These are phyloP conservation scores for Scaptomyza cyrtandrae DNA, from an alignment of 2,888 invertebrate species.

Conservation along the genomic window DNA sequence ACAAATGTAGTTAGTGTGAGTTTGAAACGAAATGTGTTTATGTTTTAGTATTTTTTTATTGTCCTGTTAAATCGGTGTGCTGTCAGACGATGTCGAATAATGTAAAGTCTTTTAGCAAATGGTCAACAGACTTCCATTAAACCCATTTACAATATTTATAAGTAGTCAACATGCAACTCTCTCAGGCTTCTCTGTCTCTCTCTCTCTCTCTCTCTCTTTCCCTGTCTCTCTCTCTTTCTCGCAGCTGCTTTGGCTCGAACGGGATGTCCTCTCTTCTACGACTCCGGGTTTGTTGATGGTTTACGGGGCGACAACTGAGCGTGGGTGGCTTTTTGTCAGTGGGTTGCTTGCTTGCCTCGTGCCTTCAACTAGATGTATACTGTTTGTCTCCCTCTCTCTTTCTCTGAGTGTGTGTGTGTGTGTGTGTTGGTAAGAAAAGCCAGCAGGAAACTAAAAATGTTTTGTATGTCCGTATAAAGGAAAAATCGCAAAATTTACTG, in stretches of 20 bases:
- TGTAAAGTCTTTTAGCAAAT: constrained; percentile 32
- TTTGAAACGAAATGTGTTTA: neutral
- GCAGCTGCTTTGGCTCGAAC: constrained; percentile 13
- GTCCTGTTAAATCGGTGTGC: constrained; percentile 19
- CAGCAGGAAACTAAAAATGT: constrained; percentile 81
- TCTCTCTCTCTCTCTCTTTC: constrained; percentile 3
- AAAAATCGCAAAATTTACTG: constrained; percentile 84
- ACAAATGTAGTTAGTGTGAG: neutral
- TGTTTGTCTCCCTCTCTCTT: neutral
- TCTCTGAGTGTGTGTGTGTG: constrained; percentile 22
- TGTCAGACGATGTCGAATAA: constrained; percentile 25
- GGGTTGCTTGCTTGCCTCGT: constrained; percentile 11
- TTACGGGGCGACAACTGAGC: constrained; percentile 39
- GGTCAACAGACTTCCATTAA: constrained; percentile 54
- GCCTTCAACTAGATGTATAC: constrained; percentile 5
- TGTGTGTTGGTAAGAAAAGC: constrained; percentile 57
- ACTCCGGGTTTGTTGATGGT: constrained; percentile 14
- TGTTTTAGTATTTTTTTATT: constrained; percentile 1
- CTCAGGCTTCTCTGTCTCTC: constrained; percentile 11
- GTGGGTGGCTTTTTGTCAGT: constrained; percentile 40
- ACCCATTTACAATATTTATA: constrained; percentile 55
- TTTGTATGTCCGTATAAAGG: constrained; percentile 80
- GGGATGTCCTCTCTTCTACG: neutral
- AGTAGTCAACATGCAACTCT: constrained; percentile 52
- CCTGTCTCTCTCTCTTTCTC: constrained; percentile 4